Evolutionary conservation across 2,113 vertebrate genomes (phyloP).

Genomic region (Telmatochromis sp.): DNA sequence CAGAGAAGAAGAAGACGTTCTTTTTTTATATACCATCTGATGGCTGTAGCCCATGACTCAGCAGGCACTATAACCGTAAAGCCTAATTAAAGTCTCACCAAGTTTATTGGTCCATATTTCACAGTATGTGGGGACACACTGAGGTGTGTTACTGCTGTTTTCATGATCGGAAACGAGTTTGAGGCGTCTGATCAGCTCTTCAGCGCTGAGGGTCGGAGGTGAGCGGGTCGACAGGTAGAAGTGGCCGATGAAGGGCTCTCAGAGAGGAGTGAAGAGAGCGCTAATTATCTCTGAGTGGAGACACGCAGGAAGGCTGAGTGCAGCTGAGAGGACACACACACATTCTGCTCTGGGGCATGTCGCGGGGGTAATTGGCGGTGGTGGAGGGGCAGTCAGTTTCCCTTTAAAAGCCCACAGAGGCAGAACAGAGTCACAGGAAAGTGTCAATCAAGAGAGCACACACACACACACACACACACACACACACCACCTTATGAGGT

Average conservation of each 20-base stretch:
- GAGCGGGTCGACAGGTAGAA: conserved; percentile 41
- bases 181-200: not conserved
- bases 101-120: not conserved
- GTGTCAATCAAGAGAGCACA: conserved; percentile 67
- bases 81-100: not conserved
- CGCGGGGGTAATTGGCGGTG: not conserved
- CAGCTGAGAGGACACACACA: not conserved
- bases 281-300: not conserved
- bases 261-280: not conserved
- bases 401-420: conserved; percentile 51
- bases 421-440: conserved; percentile 71
- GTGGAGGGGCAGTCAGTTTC: not conserved
- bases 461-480: conserved; percentile 26
- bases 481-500: not conserved
- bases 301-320: not conserved
- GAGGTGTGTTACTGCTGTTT: not conserved
- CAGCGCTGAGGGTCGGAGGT: not conserved
- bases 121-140: not conserved
- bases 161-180: not conserved
- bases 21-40: not conserved
- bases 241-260: conserved; percentile 49
- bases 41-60: not conserved
- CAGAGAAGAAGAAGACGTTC: not conserved
- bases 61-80: not conserved
- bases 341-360: conserved; percentile 10